Percentiles rank a stretch among this genome's conserved stretches.
phyloP scores from a whole-genome alignment of 2,797 vertebrate species.

The Triplophysa bombifrons region DNA sequence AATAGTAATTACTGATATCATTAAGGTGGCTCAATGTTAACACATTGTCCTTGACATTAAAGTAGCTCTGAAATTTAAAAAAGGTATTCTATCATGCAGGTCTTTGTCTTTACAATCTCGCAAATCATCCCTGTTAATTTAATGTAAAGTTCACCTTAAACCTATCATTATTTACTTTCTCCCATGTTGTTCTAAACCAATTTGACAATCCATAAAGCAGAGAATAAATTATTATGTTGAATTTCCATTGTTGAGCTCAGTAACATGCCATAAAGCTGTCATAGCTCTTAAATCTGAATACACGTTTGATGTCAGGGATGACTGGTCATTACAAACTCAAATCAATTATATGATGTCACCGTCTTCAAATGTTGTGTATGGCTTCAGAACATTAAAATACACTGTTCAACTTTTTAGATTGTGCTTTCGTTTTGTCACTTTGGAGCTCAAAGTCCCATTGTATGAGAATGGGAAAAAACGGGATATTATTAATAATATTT shows the following conservation, averaged over 20 bases:
- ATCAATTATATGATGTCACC: too few relatives aligned
- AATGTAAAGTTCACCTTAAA: background rate
- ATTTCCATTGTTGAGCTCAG: background rate
- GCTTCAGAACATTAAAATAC: background rate
- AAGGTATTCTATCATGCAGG: background rate
- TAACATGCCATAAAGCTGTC: too few relatives aligned
- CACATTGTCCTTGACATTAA: background rate
- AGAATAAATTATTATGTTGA: background rate
- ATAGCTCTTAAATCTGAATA: too few relatives aligned
- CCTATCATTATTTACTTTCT: background rate
- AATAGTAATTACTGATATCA: background rate
- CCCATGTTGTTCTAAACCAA: background rate
- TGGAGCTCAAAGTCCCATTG: background rate
- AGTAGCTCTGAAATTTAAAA: background rate
- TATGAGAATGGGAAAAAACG: background rate
- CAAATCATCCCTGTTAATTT: background rate
- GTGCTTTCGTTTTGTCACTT: background rate
- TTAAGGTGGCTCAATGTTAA: constrained; percentile 14
- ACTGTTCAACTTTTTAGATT: background rate
- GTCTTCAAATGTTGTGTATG: too few relatives aligned
- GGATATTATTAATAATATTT: background rate
- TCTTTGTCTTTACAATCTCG: background rate
- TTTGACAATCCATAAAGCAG: background rate
- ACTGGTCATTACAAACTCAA: too few relatives aligned
- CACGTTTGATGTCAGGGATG: too few relatives aligned